These are phyloP conservation scores for Brenthis ino DNA, from an alignment of 2,888 invertebrate genomes.

Conservation along the genomic window DNA sequence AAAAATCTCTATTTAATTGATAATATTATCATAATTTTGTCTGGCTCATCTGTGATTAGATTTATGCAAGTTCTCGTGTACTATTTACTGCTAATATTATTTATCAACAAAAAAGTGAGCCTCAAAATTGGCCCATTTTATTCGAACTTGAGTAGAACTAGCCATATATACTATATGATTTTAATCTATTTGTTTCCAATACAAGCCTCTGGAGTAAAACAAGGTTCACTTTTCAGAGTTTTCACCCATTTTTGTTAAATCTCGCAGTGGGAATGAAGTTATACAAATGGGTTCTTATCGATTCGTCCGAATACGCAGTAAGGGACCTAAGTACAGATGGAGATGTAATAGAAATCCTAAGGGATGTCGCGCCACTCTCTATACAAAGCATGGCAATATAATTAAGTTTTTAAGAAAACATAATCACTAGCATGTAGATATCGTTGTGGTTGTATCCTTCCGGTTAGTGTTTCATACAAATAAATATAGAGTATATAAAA, in stretches of 20 bases:
- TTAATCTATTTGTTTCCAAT: too few relatives aligned
- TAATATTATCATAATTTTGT: too few relatives aligned
- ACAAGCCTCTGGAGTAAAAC: neutral
- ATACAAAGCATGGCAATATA: slow-evolving; percentile 39
- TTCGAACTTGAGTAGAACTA: too few relatives aligned
- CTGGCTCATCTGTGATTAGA: too few relatives aligned
- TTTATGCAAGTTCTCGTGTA: too few relatives aligned
- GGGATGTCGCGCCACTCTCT: slow-evolving; percentile 47
- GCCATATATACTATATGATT: neutral
- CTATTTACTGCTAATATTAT: too few relatives aligned
- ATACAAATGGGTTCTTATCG: slow-evolving; percentile 53
- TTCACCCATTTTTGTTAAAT: slow-evolving; percentile 41
- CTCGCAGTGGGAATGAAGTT: slow-evolving; percentile 46
- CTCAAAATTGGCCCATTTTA: too few relatives aligned
- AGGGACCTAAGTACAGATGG: slow-evolving; percentile 42
- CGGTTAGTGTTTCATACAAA: slow-evolving; percentile 1
- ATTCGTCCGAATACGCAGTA: slow-evolving; percentile 43
- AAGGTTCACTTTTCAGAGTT: slow-evolving; percentile 34
- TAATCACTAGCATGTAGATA: slow-evolving; percentile 43
- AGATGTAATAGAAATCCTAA: slow-evolving; percentile 47
- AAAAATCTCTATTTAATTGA: too few relatives aligned
- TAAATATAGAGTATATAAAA: too few relatives aligned
- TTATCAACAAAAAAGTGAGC: too few relatives aligned
- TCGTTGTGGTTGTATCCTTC: neutral
- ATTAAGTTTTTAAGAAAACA: slow-evolving; percentile 45